Percentiles rank a stretch among this genome's conserved stretches.
Conservation (phyloP, 2,797 vertebrate species). For the Spea hammondii region DNA sequence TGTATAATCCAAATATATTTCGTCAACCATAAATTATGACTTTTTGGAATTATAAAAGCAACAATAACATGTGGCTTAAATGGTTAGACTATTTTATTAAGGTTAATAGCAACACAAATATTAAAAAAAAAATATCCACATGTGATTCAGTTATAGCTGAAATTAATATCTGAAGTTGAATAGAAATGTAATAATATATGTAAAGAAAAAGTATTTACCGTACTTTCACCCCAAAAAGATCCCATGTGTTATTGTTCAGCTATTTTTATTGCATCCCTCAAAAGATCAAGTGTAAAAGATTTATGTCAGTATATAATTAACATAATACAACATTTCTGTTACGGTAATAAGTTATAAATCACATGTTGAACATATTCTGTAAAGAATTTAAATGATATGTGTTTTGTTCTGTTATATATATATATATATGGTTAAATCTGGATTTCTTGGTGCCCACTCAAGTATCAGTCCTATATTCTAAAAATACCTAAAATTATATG, state of each 20-base stretch:
- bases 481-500: too few species aligned
- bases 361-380: not conserved
- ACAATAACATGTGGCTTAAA: conserved; percentile 3
- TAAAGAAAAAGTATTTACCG: not conserved
- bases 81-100: not conserved
- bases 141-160: not conserved
- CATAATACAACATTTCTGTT: not conserved
- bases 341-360: conserved; percentile 11
- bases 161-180: conserved; percentile 4
- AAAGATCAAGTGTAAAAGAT: not conserved
- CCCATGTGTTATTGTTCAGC: not conserved
- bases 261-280: not conserved
- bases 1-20: conserved; percentile 1
- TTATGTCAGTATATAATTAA: not conserved
- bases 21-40: not conserved
- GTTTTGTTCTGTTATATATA: not conserved
- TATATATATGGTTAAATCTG: not conserved
- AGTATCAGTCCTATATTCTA: too few species aligned
- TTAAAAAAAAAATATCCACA: conserved; percentile 1
- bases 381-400: not conserved
- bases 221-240: not conserved
- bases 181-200: conserved; percentile 11
- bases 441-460: too few species aligned
- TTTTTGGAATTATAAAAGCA: conserved; percentile 1
- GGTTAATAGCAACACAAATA: not conserved